phyloP scores from a whole-genome alignment of 2,113 vertebrate genomes.

The Balaeniceps rex region DNA sequence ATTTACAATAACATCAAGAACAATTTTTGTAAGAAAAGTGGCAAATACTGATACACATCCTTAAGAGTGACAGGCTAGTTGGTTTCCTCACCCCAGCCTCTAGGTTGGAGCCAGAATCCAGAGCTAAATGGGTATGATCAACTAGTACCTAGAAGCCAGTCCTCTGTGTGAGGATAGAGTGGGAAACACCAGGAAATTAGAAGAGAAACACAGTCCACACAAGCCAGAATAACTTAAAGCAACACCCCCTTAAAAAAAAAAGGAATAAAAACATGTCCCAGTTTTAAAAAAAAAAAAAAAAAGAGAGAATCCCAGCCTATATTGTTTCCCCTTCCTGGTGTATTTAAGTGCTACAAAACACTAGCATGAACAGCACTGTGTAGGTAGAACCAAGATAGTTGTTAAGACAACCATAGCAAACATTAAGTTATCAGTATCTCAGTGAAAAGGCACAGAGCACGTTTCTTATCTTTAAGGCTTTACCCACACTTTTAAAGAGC shows the following conservation, averaged over 20 bases:
- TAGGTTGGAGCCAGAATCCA: rapidly evolving
- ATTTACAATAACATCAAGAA: rapidly evolving
- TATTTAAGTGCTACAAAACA: not conserved
- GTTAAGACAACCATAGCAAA: not conserved
- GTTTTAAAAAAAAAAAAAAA: not conserved
- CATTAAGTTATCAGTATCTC: not conserved
- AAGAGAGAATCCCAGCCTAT: not conserved
- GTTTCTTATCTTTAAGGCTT: not conserved
- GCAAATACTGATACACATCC: rapidly evolving
- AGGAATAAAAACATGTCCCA: not conserved
- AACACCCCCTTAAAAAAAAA: not conserved
- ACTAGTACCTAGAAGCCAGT: rapidly evolving
- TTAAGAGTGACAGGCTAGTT: rapidly evolving
- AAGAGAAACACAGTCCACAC: not conserved
- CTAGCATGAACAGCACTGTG: not conserved
- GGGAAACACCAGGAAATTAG: not conserved
- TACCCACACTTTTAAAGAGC: not conserved
- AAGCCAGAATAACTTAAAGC: not conserved
- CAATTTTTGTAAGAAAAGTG: rapidly evolving
- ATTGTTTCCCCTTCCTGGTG: not conserved
- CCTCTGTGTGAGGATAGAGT: not conserved
- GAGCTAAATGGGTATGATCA: rapidly evolving
- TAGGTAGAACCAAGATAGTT: not conserved
- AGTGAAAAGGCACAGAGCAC: not conserved
- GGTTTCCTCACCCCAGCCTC: too few relatives aligned